Percentiles rank a stretch among this genome's conserved stretches.
Evolutionary conservation across 2,888 invertebrate genomes (phyloP).

Genomic region (Chromoteleia sp.): DNA sequence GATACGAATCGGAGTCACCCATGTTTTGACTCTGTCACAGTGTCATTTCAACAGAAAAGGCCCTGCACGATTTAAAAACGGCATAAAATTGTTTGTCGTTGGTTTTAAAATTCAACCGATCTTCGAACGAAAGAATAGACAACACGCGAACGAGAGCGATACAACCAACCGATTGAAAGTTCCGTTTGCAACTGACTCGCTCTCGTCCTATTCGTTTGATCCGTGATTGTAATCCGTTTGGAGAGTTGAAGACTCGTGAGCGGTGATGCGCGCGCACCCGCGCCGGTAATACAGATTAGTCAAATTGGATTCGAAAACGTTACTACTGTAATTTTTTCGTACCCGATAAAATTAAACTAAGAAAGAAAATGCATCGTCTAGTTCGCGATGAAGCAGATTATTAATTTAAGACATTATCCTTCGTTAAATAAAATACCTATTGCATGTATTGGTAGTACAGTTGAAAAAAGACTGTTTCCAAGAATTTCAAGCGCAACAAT

Average conservation of each 20-base stretch:
- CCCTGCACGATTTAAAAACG: conserved; percentile 2
- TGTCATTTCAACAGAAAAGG: background rate
- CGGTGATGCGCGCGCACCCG: conserved; percentile 59
- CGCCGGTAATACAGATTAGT: conserved; percentile 44
- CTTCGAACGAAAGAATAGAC: background rate
- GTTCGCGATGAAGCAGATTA: no score
- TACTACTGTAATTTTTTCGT: background rate
- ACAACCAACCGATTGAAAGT: conserved; percentile 45
- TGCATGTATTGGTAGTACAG: no score
- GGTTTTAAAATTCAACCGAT: conserved; percentile 21
- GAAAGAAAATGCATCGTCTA: background rate
- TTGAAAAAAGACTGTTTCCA: no score
- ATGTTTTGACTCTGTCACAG: conserved; percentile 9
- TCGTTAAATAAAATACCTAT: no score
- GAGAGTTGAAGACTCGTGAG: conserved; percentile 45
- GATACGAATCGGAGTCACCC: conserved; percentile 9
- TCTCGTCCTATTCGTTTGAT: conserved; percentile 63
- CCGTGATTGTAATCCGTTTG: conserved; percentile 63
- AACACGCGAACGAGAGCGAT: conserved; percentile 13
- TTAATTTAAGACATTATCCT: no score
- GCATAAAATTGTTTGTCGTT: background rate
- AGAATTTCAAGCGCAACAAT: no score
- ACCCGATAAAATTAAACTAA: background rate
- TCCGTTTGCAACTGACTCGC: conserved; percentile 64
- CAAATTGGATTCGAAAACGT: conserved; percentile 38